A percentile compares a stretch with the other conserved stretches of the same genome.
These are phyloP conservation scores for Leptinotarsa lineolata DNA, from an alignment of 1,140 invertebrate genomes.

Conservation along the genomic window DNA sequence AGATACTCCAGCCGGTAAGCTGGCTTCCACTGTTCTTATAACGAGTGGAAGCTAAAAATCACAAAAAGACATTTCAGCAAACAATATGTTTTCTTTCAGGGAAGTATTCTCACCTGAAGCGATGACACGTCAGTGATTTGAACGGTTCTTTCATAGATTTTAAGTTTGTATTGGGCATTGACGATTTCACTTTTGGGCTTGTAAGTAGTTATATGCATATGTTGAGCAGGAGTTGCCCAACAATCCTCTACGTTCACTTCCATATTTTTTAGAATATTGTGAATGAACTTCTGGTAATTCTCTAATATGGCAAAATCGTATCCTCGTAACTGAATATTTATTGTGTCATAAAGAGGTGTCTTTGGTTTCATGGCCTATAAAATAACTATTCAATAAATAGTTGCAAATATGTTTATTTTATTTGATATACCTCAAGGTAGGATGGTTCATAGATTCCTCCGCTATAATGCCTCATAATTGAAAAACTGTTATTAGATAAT, in stretches of 20 bases:
- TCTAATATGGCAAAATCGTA: conserved; percentile 83
- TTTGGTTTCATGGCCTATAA: conserved; percentile 67
- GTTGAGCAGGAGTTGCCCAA: conserved; percentile 74
- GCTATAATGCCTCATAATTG: neutral
- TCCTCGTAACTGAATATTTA: conserved; percentile 80
- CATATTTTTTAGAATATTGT: conserved; percentile 72
- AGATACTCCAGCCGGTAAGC: conserved; percentile 75
- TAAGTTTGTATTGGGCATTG: conserved; percentile 72
- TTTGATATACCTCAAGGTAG: conserved; percentile 61
- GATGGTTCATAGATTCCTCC: conserved; percentile 60
- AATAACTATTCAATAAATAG: conserved; percentile 28
- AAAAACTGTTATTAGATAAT: neutral
- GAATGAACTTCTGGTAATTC: conserved; percentile 76
- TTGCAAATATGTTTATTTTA: conserved; percentile 30
- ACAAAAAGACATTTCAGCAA: neutral
- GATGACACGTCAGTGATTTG: conserved; percentile 61
- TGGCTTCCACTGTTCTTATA: conserved; percentile 71
- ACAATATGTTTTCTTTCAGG: conserved; percentile 1
- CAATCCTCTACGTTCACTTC: conserved; percentile 77
- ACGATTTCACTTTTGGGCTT: conserved; percentile 70
- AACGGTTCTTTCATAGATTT: conserved; percentile 77
- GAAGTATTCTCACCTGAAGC: conserved; percentile 35
- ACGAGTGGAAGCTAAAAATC: conserved; percentile 63
- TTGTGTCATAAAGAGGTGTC: conserved; percentile 70
- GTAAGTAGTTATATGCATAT: conserved; percentile 68